Percentiles rank a stretch among this genome's conserved stretches.
Conservation (phyloP, 1,140 invertebrate species). For the Paracyclopina nana region DNA sequence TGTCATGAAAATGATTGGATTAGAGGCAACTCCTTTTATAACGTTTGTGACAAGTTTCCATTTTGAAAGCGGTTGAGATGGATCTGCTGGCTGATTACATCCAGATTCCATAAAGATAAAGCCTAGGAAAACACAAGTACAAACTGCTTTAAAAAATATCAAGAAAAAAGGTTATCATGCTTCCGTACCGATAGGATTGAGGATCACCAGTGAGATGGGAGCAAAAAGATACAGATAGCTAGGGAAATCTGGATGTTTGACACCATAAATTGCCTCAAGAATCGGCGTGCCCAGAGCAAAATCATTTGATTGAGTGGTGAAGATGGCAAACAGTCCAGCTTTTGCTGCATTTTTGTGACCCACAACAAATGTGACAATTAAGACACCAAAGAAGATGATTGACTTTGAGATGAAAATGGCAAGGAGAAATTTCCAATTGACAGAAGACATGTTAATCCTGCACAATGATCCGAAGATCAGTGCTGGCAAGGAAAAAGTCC, state of each 20-base stretch:
- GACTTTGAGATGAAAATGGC: conserved; percentile 60
- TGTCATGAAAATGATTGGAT: conserved; percentile 85
- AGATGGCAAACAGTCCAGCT: conserved; percentile 78
- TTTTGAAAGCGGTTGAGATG: too few species aligned
- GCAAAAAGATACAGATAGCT: conserved; percentile 80
- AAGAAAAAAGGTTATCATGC: too few species aligned
- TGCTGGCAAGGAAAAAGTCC: conserved; percentile 74
- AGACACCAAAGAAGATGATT: conserved; percentile 59
- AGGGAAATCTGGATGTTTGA: conserved; percentile 66
- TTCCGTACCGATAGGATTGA: conserved; percentile 86
- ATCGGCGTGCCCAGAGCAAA: conserved; percentile 93
- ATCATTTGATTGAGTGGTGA: conserved; percentile 91
- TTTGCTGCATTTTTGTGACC: conserved; percentile 31
- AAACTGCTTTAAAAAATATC: too few species aligned
- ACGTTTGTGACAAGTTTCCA: conserved; percentile 18
- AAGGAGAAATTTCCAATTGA: conserved; percentile 21
- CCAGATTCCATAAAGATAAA: conserved; percentile 74
- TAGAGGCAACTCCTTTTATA: conserved; percentile 49
- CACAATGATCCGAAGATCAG: conserved; percentile 78
- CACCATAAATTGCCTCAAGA: conserved; percentile 34
- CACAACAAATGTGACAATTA: conserved; percentile 52
- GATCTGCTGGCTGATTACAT: too few species aligned
- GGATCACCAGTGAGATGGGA: conserved; percentile 71
- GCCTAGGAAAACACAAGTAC: too few species aligned
- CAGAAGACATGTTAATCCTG: conserved; percentile 37